Base-by-base conservation (phyloP, 1,140 invertebrate genomes). In the Lepidotrigona ventralis region DNA sequence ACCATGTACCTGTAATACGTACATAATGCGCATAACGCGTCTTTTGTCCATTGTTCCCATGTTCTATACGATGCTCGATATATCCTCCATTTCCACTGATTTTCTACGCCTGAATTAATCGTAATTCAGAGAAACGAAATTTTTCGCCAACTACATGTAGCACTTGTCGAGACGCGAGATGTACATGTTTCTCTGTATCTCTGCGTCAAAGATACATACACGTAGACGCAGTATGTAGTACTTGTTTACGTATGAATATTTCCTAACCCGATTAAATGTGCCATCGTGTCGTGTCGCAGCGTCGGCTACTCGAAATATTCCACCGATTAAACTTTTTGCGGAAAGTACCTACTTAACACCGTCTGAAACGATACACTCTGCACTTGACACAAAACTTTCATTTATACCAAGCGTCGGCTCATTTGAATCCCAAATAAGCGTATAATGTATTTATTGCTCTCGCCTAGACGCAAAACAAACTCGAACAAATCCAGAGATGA, bases 351-450 rank as follows among this genome's bases (percentile, higher is more conserved):
- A 46, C 9, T 46, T 46, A 46, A 46, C 56, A 79, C 58, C 69
- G 64, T 56, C 66, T 58, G 77, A 46, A 79, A 29, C 63, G 53
- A 29, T 46, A 46, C 33, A 21, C 33, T 53, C 29, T 56, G 51
- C 53, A 69, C 77, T 79, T 79, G 77, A 79, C 77, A 56, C 77
- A 39, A 58, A 69, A 79, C 66, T 79, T 79, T 53, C 68, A 39
- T 79, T 79, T 60, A 29, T 71, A 71, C 68, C n/a, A 79, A 71
- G 54, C 46, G 66, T 51, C n/a, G 6, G 39, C 78, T 79, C 60
- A 71, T 53, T 79, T 79, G 78, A 79, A 60, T 79, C 68, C 54
- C 78, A 79, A 79, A 79, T 79, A 60, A 79, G 70, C 78, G 39
- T n/a, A n/a, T 60, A 51, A 72, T 21, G n/a, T 79, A 79, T 79